A percentile compares a stretch with the other conserved stretches of the same genome.
Conservation (phyloP, 2,113 vertebrate species). For the Colistium nudipinnis region DNA sequence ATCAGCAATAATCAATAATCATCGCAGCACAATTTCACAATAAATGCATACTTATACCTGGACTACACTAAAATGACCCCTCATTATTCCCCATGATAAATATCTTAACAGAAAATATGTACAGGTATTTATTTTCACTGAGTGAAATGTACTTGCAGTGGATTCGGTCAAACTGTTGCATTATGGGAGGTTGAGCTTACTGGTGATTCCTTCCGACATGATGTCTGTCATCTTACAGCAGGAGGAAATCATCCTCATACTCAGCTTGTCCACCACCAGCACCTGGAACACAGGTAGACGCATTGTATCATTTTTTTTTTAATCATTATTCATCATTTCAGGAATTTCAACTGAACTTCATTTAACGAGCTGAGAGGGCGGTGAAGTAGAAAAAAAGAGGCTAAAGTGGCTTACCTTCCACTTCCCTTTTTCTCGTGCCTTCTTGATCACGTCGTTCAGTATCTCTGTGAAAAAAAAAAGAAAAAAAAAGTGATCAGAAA, state of each 20-base stretch:
- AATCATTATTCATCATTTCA: no score
- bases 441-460: conserved; percentile 97
- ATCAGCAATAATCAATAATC: neutral
- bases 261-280: conserved; percentile 96
- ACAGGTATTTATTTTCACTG: no score
- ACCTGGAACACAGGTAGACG: conserved; percentile 79
- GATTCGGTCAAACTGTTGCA: neutral
- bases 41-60: no score
- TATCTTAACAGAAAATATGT: no score
- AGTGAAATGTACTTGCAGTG: neutral
- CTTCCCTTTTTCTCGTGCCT: conserved; percentile 96
- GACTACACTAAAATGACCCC: no score
- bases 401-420: conserved; percentile 90
- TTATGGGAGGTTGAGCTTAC: conserved; percentile 82
- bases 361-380: no score
- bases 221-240: conserved; percentile 99
- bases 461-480: conserved; percentile 83
- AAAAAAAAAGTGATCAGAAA: neutral
- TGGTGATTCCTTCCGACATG: conserved; percentile 98
- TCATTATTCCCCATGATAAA: no score
- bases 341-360: no score
- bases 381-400: no score
- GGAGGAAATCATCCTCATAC: conserved; percentile 97
- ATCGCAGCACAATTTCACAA: neutral
- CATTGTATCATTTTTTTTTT: no score